A percentile compares a stretch with the other conserved stretches of the same genome.
Conservation (phyloP, 2,888 invertebrate species). For the Plagodis pulveraria region DNA sequence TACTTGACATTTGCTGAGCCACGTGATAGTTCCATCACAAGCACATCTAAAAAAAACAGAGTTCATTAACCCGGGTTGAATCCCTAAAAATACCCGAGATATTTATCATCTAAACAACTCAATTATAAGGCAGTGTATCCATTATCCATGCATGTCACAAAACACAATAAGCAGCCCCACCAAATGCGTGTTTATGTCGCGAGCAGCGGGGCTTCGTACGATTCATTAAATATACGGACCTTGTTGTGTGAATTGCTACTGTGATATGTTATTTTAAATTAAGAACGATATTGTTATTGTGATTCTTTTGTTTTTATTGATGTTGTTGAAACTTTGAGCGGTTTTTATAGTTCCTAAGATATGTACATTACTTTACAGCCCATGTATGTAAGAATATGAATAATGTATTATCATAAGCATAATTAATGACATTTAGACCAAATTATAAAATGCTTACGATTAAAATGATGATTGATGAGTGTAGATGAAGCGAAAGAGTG, state of each 20-base stretch:
- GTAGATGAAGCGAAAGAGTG: too few relatives aligned
- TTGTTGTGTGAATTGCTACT: conserved; percentile 1
- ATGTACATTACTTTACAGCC: too few relatives aligned
- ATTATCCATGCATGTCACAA: conserved; percentile 12
- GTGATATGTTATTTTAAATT: not conserved
- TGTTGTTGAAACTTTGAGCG: too few relatives aligned
- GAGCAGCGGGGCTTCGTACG: conserved; percentile 6
- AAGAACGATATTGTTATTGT: not conserved
- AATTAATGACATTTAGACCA: too few relatives aligned
- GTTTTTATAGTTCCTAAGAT: too few relatives aligned
- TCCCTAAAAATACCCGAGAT: not conserved
- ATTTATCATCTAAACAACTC: conserved; percentile 1
- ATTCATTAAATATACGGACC: conserved; percentile 8
- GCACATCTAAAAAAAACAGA: not conserved
- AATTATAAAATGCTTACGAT: too few relatives aligned
- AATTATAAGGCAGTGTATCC: conserved; percentile 10
- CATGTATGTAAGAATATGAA: too few relatives aligned
- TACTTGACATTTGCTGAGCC: too few relatives aligned
- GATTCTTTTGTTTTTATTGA: too few relatives aligned
- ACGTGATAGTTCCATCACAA: not conserved
- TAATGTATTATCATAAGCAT: too few relatives aligned
- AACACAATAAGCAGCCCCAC: conserved; percentile 19
- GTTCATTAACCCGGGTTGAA: not conserved
- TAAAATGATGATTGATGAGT: too few relatives aligned
- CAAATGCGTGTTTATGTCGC: conserved; percentile 20